Evolutionary conservation across 2,888 invertebrate genomes (phyloP), one percentile per base, ranked within the genome.

Genomic region (Caenorhabditis sp.): DNA sequence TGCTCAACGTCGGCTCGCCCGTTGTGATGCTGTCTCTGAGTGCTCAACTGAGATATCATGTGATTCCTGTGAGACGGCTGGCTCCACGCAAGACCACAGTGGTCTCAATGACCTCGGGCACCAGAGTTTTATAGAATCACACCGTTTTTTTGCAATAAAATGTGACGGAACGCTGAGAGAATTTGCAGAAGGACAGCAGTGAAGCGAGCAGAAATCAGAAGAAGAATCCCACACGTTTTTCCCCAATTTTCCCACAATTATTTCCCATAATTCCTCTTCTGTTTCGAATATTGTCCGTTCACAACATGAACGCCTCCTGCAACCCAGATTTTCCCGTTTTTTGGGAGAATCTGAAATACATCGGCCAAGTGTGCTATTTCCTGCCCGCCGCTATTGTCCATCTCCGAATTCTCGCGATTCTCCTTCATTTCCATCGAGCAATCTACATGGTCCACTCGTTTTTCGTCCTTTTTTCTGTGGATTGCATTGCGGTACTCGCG

Each of bases 381-480:
- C 4, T 62, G 6, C 66, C 66, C 17, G 59, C 55, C 26, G 45
- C 55, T 15, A 0, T 66, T 8, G 30, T 74, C 9, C 53, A 74
- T 20, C 0, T 55, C 13, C 27, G 53, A 5, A 61, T 74, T 11
- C 27, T 74, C 0, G 20, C 17, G 3, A 48, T 68, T 32, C 35
- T 74, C 26, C 5, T 53, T 3, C 48, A 61, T 20, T 27, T 20
- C 7, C 53, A 61, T 43, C 30, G 55, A 17, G 45, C 45, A 41
- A n/a, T 66, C 15, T 74, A 74, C 26, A 61, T 53, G 55, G 32
- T n/a, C 50, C 66, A 74, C 20, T 61, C 66, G 13, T 74, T 74
- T 68, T 68, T 61, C 35, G 37, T 66, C 6, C 45, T 68, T 11
- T 74, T 53, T 15, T 41, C 66, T 1, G 35, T 74, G 39, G 74